These are phyloP conservation scores for Python bivittatus DNA, from an alignment of 2,113 vertebrate genomes.

Conservation along the genomic window DNA sequence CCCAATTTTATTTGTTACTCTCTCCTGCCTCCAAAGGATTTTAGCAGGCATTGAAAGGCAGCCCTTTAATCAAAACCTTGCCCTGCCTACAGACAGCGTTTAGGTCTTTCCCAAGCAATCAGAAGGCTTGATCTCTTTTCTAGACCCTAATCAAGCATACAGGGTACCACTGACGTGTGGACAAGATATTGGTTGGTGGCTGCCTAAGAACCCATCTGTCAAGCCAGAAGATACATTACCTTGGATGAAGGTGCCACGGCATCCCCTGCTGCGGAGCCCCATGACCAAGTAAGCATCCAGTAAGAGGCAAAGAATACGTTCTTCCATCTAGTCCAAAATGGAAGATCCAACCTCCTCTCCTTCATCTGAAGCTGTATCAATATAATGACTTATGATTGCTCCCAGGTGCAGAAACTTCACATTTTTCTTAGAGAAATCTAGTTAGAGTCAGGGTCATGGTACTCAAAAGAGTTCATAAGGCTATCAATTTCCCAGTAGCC, in stretches of 20 bases:
- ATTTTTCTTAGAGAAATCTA: background rate
- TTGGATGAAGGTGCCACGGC: constrained; percentile 67
- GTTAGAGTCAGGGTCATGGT: background rate
- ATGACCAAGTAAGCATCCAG: constrained; percentile 74
- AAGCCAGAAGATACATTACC: constrained; percentile 49
- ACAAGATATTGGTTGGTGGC: constrained; percentile 80
- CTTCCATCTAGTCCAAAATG: too few species aligned
- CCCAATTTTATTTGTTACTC: background rate
- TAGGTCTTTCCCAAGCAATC: background rate
- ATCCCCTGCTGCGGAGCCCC: constrained; percentile 72
- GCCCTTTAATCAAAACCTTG: background rate
- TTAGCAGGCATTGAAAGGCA: background rate
- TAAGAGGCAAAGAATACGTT: background rate
- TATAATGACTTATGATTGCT: background rate
- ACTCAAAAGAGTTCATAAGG: background rate
- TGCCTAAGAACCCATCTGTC: constrained; percentile 33
- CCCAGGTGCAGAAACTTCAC: background rate
- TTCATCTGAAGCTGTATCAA: background rate
- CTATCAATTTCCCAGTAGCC: too few species aligned
- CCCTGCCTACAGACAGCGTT: background rate
- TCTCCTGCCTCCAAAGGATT: background rate
- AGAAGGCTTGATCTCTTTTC: constrained; percentile 6
- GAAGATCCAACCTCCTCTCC: background rate
- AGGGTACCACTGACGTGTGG: constrained; percentile 73
- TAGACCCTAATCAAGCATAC: constrained; percentile 82